These are phyloP conservation scores for Anolis apletophallus DNA, from an alignment of 2,797 vertebrate genomes.

Conservation along the genomic window DNA sequence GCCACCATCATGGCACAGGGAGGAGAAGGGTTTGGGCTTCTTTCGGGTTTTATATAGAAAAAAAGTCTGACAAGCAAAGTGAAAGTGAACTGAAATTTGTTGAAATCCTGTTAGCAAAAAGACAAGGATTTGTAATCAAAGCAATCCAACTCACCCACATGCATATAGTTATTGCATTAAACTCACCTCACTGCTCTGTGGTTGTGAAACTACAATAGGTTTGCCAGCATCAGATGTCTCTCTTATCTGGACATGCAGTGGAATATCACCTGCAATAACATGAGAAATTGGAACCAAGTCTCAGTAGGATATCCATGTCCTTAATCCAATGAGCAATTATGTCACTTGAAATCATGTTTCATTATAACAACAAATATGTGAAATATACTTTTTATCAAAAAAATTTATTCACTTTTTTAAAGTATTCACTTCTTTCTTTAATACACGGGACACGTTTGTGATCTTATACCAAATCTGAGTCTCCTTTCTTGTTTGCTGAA, in stretches of 20 bases:
- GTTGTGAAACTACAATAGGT: slow-evolving; percentile 91
- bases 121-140: neutral
- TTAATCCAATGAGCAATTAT: slow-evolving; percentile 42
- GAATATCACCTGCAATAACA: slow-evolving; percentile 87
- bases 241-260: slow-evolving; percentile 91
- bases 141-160: neutral
- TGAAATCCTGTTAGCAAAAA: slow-evolving; percentile 7
- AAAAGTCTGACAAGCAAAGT: neutral
- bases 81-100: neutral
- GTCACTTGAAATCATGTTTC: slow-evolving; percentile 36
- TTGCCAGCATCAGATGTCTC: slow-evolving; percentile 90
- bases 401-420: neutral
- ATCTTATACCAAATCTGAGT: slow-evolving; percentile 11
- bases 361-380: slow-evolving; percentile 55
- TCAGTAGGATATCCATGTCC: slow-evolving; percentile 10
- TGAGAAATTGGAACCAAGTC: slow-evolving; percentile 39
- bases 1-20: too few relatives aligned
- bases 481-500: slow-evolving; percentile 44
- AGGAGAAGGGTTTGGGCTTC: too few relatives aligned
- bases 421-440: neutral
- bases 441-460: slow-evolving; percentile 25
- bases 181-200: slow-evolving; percentile 90
- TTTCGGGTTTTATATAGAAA: neutral
- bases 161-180: neutral
- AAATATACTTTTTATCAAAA: slow-evolving; percentile 52